A percentile compares a stretch with the other conserved stretches of the same genome.
phyloP scores from a whole-genome alignment of 37 sponge, comb jelly and placozoan genomes.

The Ephydatia muelleri region DNA sequence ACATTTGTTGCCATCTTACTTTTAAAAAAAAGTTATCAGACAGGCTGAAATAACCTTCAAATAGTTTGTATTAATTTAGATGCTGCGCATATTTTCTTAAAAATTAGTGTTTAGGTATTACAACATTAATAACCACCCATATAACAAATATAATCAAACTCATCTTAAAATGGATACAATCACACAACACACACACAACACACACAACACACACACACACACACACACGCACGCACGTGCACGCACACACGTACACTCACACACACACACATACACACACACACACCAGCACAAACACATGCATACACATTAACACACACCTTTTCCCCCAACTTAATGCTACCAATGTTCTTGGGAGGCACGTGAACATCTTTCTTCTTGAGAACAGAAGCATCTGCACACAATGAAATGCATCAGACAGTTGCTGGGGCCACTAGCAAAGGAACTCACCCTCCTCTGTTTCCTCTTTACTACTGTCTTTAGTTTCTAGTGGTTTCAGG shows the following conservation, averaged over 20 bases:
- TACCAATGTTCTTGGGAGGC: constrained; percentile 85
- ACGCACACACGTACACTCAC: background rate
- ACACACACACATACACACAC: background rate
- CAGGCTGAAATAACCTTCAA: too few species aligned
- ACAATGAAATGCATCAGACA: background rate
- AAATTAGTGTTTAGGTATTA: too few species aligned
- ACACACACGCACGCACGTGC: background rate
- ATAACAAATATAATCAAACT: too few species aligned
- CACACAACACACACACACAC: background rate
- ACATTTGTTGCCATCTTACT: too few species aligned
- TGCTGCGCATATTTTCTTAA: too few species aligned
- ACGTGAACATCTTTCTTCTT: constrained; percentile 82
- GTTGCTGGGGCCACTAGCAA: background rate
- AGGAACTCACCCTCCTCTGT: background rate
- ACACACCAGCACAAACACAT: background rate
- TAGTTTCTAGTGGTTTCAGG: constrained; percentile 76
- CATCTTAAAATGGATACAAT: background rate
- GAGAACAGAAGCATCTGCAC: background rate
- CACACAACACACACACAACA: background rate
- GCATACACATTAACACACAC: constrained; percentile 24
- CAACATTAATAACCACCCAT: too few species aligned
- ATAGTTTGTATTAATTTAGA: too few species aligned
- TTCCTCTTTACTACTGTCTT: background rate
- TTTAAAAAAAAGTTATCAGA: too few species aligned
- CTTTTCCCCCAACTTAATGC: constrained; percentile 63